Conservation (phyloP, 2,113 vertebrate genomes). For the Dermatemys mawii region DNA sequence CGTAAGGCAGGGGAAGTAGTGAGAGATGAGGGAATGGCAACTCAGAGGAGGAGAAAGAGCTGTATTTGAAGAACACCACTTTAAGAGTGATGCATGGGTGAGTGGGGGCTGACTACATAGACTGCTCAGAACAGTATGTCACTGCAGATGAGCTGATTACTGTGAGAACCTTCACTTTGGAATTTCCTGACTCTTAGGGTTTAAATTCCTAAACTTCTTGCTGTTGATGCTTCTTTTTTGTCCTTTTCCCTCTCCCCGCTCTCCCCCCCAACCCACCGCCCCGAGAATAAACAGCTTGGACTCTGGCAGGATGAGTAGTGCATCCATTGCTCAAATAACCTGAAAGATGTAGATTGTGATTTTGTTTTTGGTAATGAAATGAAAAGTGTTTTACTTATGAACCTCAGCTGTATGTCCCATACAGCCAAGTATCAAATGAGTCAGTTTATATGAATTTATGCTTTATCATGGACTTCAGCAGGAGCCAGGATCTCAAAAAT, state of each 20-base stretch:
- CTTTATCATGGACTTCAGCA: too few relatives aligned
- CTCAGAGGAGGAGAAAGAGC: not conserved
- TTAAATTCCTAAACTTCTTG: not conserved
- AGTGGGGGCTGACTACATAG: not conserved
- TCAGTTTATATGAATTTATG: rapidly evolving
- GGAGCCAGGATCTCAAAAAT: too few relatives aligned
- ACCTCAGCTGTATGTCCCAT: rapidly evolving
- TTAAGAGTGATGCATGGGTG: not conserved
- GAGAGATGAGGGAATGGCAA: not conserved
- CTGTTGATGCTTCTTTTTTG: not conserved
- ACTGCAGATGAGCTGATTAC: not conserved
- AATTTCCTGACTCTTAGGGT: not conserved
- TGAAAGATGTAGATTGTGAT: not conserved
- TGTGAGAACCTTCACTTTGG: not conserved
- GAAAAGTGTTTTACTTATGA: rapidly evolving
- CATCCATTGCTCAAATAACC: not conserved
- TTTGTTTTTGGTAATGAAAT: not conserved
- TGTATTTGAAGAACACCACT: not conserved
- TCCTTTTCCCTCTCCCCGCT: not conserved
- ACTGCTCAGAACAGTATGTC: not conserved
- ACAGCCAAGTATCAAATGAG: not conserved
- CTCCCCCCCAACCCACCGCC: too few relatives aligned
- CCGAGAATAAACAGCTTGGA: not conserved
- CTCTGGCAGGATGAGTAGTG: not conserved
- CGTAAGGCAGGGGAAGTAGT: not conserved